phyloP scores from a whole-genome alignment of 2,888 invertebrate genomes.

The Bellardia bayeri region DNA sequence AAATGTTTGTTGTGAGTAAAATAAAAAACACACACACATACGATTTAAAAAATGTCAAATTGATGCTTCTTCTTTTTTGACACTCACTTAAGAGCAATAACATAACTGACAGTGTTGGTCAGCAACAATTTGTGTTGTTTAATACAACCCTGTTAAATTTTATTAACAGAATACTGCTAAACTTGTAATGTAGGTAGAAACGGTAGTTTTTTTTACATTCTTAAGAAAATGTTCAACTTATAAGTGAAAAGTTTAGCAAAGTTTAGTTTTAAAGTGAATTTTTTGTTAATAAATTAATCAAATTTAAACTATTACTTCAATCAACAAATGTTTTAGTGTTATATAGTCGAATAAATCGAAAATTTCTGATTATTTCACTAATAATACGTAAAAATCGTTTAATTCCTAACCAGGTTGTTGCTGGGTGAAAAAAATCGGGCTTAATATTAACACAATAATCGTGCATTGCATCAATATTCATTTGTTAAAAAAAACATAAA shows the following conservation, averaged over 20 bases:
- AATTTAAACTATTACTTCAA: neutral
- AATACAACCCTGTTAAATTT: neutral
- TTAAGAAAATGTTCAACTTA: constrained; percentile 3
- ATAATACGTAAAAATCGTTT: neutral
- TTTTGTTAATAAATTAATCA: neutral
- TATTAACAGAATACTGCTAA: constrained; percentile 1
- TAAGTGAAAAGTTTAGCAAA: neutral
- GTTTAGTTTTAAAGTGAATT: neutral
- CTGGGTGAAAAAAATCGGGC: too few relatives aligned
- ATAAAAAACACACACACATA: neutral
- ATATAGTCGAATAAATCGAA: neutral
- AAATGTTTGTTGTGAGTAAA: neutral
- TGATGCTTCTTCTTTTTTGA: neutral
- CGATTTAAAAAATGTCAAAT: constrained; percentile 26
- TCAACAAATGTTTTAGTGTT: constrained; percentile 1
- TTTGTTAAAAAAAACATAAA: neutral
- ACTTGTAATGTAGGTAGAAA: constrained; percentile 3
- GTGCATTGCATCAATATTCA: neutral
- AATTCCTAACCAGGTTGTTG: constrained; percentile 29
- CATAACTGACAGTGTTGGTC: constrained; percentile 25
- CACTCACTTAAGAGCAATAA: neutral
- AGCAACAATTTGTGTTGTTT: neutral
- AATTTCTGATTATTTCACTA: neutral
- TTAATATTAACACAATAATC: too few relatives aligned
- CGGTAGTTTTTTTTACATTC: constrained; percentile 13